Conservation (phyloP, 2,797 vertebrate species). For the Leucoraja ocellata region DNA sequence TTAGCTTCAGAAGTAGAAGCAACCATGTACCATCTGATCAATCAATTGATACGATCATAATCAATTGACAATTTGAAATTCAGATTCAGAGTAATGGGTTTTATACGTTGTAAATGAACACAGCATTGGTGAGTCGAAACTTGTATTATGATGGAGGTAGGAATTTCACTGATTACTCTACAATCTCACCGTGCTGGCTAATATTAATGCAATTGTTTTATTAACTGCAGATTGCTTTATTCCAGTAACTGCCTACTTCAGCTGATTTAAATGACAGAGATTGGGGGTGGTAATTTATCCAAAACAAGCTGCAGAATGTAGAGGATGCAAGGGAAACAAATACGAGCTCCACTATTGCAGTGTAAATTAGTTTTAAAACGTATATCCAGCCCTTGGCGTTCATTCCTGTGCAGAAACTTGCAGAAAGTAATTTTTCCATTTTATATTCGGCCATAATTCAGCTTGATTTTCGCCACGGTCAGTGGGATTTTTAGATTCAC, state of each 20-base stretch:
- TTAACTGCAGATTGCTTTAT: neutral
- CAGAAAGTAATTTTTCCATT: neutral
- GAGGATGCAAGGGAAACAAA: neutral
- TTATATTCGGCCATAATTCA: neutral
- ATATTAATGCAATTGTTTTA: neutral
- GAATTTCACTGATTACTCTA: neutral
- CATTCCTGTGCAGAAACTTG: neutral
- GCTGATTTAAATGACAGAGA: neutral
- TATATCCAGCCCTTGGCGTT: neutral
- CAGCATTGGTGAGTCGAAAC: neutral
- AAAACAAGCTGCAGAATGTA: neutral
- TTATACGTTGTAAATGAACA: neutral
- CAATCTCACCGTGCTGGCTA: neutral
- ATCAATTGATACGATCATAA: neutral
- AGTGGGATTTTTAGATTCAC: neutral
- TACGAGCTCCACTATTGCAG: neutral
- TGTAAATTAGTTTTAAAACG: neutral
- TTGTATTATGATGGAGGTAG: no score
- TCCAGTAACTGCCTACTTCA: neutral
- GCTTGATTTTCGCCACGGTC: neutral
- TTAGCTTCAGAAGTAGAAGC: neutral
- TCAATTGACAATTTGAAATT: constrained; percentile 1
- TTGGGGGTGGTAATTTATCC: neutral
- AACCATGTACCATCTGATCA: no score
- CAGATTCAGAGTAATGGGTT: neutral